Conservation (phyloP, 2,113 vertebrate species). For the Megaleporinus macrocephalus region DNA sequence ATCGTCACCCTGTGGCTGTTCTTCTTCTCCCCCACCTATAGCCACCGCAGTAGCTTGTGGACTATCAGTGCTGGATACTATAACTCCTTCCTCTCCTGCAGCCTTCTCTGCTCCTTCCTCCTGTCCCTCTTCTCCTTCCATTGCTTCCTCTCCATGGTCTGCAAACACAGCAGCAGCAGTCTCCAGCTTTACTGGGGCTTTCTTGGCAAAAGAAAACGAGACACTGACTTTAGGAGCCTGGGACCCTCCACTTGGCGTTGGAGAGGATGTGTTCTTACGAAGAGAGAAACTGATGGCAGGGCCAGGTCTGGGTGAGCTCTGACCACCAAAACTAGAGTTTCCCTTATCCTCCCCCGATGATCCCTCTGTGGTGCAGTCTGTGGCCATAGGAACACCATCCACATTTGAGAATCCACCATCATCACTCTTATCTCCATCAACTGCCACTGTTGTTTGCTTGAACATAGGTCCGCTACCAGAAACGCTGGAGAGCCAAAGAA, state of each 20-base stretch:
- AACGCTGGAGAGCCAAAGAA: constrained; percentile 77
- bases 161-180: constrained; percentile 94
- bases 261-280: constrained; percentile 82
- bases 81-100: constrained; percentile 66
- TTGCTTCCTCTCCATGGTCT: constrained; percentile 86
- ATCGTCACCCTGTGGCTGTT: constrained; percentile 82
- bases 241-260: constrained; percentile 60
- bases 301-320: constrained; percentile 64
- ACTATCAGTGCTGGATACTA: constrained; percentile 75
- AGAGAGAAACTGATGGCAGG: constrained; percentile 82
- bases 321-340: constrained; percentile 33
- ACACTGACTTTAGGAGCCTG: constrained; percentile 88
- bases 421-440: constrained; percentile 88
- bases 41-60: constrained; percentile 68
- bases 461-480: constrained; percentile 98
- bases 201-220: constrained; percentile 97
- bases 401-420: constrained; percentile 72
- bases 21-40: constrained; percentile 60
- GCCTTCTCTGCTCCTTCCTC: constrained; percentile 79
- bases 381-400: constrained; percentile 61
- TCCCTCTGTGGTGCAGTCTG: constrained; percentile 60
- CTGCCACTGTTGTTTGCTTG: constrained; percentile 92
- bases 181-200: constrained; percentile 93
- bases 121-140: constrained; percentile 83
- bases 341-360: constrained; percentile 61